A percentile compares a stretch with the other conserved stretches of the same genome.
Evolutionary conservation across 2,797 vertebrate species (phyloP).

Genomic region (Potorous gilbertii): DNA sequence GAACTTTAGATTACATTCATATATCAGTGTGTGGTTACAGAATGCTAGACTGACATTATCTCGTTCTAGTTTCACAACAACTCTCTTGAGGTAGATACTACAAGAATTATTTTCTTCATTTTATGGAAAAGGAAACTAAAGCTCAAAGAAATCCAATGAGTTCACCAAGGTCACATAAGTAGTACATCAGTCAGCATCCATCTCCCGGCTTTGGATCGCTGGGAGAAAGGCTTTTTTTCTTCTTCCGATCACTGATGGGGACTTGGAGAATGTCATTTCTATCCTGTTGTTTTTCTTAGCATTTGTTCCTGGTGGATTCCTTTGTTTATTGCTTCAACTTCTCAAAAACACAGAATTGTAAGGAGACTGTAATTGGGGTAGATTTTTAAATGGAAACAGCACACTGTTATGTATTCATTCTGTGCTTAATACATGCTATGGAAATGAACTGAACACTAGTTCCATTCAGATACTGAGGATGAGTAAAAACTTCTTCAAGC

Average conservation of each 20-base stretch:
- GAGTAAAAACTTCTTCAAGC: background rate
- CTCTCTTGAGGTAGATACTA: background rate
- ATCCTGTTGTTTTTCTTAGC: background rate
- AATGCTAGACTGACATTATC: background rate
- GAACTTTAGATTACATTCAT: background rate
- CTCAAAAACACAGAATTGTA: background rate
- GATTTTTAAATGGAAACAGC: background rate
- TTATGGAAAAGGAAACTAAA: background rate
- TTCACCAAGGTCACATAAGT: background rate
- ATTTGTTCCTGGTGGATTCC: background rate
- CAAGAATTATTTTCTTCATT: background rate
- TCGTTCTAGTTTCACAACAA: background rate
- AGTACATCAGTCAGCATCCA: background rate
- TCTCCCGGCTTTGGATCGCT: background rate
- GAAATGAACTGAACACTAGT: background rate
- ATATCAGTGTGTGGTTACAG: background rate
- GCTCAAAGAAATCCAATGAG: background rate
- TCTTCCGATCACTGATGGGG: background rate
- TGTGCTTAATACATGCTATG: background rate
- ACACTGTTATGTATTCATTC: background rate
- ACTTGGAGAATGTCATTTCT: background rate
- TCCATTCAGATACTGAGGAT: background rate
- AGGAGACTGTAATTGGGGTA: background rate
- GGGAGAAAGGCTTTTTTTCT: background rate
- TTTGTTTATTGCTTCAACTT: background rate